Percentiles rank a stretch among this genome's conserved stretches.
phyloP scores from a whole-genome alignment of 2,888 invertebrate genomes.

The Cerastis rubricosa region DNA sequence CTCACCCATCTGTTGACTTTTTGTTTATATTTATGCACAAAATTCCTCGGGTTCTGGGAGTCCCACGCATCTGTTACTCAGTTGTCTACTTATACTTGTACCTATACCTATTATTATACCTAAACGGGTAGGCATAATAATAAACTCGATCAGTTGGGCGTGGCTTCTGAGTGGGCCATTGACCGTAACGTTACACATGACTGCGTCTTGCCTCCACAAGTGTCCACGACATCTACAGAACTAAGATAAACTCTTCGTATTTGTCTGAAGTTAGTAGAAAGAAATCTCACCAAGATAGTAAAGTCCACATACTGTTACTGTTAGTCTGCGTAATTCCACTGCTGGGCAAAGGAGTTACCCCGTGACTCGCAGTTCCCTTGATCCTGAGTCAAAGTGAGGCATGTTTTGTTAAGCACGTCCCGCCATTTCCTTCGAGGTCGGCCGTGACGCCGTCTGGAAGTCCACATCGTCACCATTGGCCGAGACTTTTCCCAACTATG shows the following conservation, averaged over 20 bases:
- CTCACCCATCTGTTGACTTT: slow-evolving; percentile 15
- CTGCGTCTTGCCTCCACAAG: neutral
- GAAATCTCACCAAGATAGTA: neutral
- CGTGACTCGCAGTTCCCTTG: neutral
- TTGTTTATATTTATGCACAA: slow-evolving; percentile 19
- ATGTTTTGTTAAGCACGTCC: neutral
- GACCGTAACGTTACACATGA: slow-evolving; percentile 33
- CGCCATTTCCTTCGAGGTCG: neutral
- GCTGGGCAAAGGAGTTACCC: neutral
- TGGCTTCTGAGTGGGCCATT: slow-evolving; percentile 7
- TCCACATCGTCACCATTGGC: too few relatives aligned
- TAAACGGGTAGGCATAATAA: neutral
- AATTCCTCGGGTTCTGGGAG: slow-evolving; percentile 1
- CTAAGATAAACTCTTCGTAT: neutral
- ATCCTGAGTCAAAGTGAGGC: neutral
- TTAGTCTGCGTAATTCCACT: neutral
- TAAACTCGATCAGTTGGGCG: neutral
- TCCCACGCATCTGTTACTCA: slow-evolving; percentile 15
- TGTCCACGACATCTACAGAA: neutral
- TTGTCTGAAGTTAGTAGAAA: neutral
- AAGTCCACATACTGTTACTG: neutral
- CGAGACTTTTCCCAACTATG: too few relatives aligned
- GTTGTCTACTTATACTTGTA: neutral
- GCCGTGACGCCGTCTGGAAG: too few relatives aligned
- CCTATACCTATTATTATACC: neutral